phyloP scores from a whole-genome alignment of 2,797 vertebrate genomes.

The Tadarida brasiliensis region DNA sequence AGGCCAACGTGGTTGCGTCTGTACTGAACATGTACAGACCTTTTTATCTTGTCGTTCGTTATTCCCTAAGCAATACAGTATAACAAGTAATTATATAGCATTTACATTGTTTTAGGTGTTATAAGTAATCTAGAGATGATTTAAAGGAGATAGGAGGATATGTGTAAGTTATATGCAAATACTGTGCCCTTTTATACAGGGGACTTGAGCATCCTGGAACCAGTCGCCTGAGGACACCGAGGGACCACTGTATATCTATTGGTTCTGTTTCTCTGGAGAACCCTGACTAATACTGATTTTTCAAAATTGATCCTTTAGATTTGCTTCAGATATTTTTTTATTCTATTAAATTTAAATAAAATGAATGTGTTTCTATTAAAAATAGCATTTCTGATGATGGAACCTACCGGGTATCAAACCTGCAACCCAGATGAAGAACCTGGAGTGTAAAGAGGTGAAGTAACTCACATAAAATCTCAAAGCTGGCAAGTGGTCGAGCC shows the following conservation, averaged over 20 bases:
- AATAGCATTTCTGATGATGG: background rate
- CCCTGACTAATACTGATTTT: background rate
- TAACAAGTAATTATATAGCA: too few species aligned
- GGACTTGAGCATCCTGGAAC: background rate
- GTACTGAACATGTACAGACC: too few species aligned
- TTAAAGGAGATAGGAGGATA: too few species aligned
- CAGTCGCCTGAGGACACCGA: background rate
- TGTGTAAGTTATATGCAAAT: too few species aligned
- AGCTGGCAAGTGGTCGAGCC: background rate
- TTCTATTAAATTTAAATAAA: slow-evolving; percentile 42
- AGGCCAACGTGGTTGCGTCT: too few species aligned
- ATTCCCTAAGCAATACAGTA: too few species aligned
- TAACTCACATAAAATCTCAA: background rate
- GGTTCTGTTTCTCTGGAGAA: background rate
- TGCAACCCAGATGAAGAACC: too few species aligned
- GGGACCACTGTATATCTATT: background rate
- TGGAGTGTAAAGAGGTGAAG: background rate
- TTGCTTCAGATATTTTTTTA: background rate
- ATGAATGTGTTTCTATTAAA: slow-evolving; percentile 12
- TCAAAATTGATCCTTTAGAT: background rate
- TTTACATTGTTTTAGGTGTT: too few species aligned
- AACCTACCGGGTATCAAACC: too few species aligned
- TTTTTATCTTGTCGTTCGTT: too few species aligned
- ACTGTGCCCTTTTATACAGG: too few species aligned
- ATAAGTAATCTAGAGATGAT: too few species aligned